Evolutionary conservation across 2,797 vertebrate species (phyloP), one percentile per base, ranked within the genome.

Genomic region (Melopsittacus undulatus): DNA sequence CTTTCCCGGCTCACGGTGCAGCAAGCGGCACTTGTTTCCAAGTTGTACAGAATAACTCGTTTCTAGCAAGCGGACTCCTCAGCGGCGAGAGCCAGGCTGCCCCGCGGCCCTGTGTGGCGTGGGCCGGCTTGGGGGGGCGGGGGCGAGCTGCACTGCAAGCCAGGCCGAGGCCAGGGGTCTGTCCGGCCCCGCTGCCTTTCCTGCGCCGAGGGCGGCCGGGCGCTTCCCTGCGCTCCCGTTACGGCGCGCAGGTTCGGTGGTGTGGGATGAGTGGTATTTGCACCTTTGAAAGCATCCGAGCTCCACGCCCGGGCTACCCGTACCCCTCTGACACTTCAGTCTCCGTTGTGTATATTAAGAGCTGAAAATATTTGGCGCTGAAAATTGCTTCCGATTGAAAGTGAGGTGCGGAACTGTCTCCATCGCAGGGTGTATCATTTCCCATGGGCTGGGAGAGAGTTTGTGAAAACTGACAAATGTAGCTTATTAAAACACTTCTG

Each of bases 351-450:
- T 67, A 9, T 66, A 54, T 75, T 40, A 66, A 42, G 43, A 89
- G 42, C 51, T 59, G 86, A 82, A 86, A 89, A 74, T 69, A 56
- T 67, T 90, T 84, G 48, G 23, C 36, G 11, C 26, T 63, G 77
- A 67, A 82, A 90, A 92, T 22, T 30, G 43, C 56, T 95, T 92
- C 92, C 83, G 74, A 83, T 40, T 62, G 74, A 45, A 83, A 90
- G 86, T 14, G 68, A 80, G 63, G 72, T 13, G 22, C 23, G 59
- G 68, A 83, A 52, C 46, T 29, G 32, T 66, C 52, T 62, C 30
- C 42, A 38, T 45, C 4, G 38, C 43, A 32, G 46, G 13, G 62
- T 59, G 6, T 32, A 36, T 46, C 38, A 40, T 75, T 92, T 83
- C 62, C 83, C 61, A 23, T 45, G 46, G 56, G 4, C 1, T 77